Evolutionary conservation across 2,888 invertebrate genomes (phyloP), one percentile per base, ranked within the genome.

Genomic region (Metallyticus violacea): DNA sequence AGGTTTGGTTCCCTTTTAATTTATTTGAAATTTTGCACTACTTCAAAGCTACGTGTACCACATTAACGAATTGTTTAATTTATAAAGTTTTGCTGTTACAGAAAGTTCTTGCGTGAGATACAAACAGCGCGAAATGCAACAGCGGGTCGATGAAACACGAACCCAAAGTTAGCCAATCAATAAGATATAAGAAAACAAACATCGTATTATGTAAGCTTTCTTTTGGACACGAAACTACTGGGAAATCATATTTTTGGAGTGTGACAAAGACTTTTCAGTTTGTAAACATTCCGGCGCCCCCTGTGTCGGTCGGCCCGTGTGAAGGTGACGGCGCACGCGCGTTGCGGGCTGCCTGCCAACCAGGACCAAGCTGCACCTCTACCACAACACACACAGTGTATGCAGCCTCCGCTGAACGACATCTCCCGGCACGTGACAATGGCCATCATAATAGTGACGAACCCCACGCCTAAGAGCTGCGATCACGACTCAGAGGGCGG

Each of bases 291-390:
- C 15, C 9, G 40, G 9, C 15, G 40, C 40, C 40, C 40, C 40
- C 40, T 9, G n/a, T n/a, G n/a, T n/a, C n/a, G 22, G 40, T 62
- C 40, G 40, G 15, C 5, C 29, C 3, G 15, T 62, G 40, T 62
- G 40, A 83, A 83, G 83, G 83, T 83, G 83, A 83, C 76, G 83
- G 83, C 83, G 83, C 83, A 83, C 22, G 83, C 83, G 83, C 83
- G 26, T 27, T 83, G 83, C 7, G 26, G 27, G 83, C 77, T 83
- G 83, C 77, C 83, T 83, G 77, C 83, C 83, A 83, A 83, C 83
- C 29, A 83, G 83, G 83, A 77, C 77, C 83, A 82, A 82, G 82
- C 82, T 62, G 40, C 40, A 62, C 40, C 9, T 40, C 40, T 9
- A 40, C 40, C 7, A n/a, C n/a, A n/a, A n/a, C n/a, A n/a, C 40